Conservation (phyloP, 2,888 invertebrate species). For the Mimachlamys varia region DNA sequence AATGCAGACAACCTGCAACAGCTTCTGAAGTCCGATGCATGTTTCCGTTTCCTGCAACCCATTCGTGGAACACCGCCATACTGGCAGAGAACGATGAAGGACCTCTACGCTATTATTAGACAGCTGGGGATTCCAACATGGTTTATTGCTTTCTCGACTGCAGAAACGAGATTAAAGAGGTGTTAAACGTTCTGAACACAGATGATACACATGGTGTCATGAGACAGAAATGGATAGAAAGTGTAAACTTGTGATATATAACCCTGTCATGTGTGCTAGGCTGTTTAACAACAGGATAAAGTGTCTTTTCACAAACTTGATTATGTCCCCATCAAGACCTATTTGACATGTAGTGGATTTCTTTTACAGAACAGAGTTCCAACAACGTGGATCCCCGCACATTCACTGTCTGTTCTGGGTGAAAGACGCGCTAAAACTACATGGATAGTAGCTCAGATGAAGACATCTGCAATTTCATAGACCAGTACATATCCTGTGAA, state of each 20-base stretch:
- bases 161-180: conserved; percentile 43
- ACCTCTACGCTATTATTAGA: conserved; percentile 54
- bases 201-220: conserved; percentile 25
- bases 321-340: conserved; percentile 52
- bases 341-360: no score
- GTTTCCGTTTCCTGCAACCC: conserved; percentile 52
- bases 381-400: conserved; percentile 50
- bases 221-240: conserved; percentile 47
- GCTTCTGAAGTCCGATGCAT: conserved; percentile 37
- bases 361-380: conserved; percentile 55
- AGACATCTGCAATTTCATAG: conserved; percentile 48
- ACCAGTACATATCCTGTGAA: no score
- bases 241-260: conserved; percentile 47
- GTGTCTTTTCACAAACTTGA: conserved; percentile 45
- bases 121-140: conserved; percentile 57
- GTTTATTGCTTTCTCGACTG: conserved; percentile 55
- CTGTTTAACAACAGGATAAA: conserved; percentile 51
- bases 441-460: conserved; percentile 47
- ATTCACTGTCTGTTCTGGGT: conserved; percentile 50
- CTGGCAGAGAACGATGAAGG: conserved; percentile 50
- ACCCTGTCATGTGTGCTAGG: conserved; percentile 57
- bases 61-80: conserved; percentile 50
- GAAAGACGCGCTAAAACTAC: conserved; percentile 46
- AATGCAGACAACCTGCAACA: conserved; percentile 39
- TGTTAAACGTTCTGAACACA: conserved; percentile 28